phyloP scores from a whole-genome alignment of 2,113 vertebrate genomes.

The Regulus satrapa region DNA sequence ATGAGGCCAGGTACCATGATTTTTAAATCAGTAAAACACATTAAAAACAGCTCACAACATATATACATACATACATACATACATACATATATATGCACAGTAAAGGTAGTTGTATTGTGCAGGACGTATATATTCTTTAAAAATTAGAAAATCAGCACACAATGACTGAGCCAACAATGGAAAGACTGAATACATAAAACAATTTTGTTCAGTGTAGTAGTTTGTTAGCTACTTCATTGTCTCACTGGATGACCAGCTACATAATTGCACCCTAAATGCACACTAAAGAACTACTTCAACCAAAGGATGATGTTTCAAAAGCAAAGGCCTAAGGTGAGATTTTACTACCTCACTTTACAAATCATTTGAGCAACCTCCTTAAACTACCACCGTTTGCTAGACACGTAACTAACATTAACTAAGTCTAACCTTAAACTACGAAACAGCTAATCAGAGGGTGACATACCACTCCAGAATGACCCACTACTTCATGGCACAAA shows the following conservation, averaged over 20 bases:
- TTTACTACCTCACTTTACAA: not conserved
- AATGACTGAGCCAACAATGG: not conserved
- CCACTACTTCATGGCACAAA: not conserved
- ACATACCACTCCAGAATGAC: not conserved
- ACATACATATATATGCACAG: no score
- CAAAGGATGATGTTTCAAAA: not conserved
- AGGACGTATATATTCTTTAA: not conserved
- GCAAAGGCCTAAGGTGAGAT: not conserved
- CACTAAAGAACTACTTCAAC: not conserved
- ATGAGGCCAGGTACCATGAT: no score
- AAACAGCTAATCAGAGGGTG: not conserved
- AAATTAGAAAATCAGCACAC: not conserved
- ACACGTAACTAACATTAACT: no score
- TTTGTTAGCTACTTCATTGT: not conserved
- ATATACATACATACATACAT: rapidly evolving
- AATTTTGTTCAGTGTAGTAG: not conserved
- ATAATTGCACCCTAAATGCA: not conserved
- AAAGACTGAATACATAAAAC: not conserved
- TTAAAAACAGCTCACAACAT: not conserved
- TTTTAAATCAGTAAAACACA: not conserved
- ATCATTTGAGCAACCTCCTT: not conserved
- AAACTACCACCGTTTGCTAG: not conserved
- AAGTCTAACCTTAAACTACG: not conserved
- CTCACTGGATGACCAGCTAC: not conserved
- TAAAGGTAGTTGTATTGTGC: not conserved